Base-by-base conservation (phyloP, 2,797 vertebrate species). In the Parauchenoglanis punctatus region DNA sequence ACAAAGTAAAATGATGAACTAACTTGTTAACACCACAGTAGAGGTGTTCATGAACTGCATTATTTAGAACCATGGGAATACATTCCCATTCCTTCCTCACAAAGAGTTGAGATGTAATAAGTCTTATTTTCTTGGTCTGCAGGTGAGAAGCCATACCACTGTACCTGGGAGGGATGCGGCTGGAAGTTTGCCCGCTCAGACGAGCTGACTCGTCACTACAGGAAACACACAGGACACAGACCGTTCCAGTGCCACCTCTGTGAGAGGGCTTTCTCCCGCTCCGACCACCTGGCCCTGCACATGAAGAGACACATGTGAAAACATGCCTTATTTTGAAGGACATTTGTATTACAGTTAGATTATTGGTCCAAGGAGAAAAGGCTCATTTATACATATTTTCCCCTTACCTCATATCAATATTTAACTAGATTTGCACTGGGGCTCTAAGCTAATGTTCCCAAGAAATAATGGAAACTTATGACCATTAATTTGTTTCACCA, bases 131-230 rank as follows among this genome's bases (percentile, higher is more conserved):
- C 15, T 8, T 83, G 25, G 4, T 91, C 49, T 44, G 4, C 93
- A 98, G 97, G 97, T 81, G 97, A 98, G 87, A 98, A 98, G 89
- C 97, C 97, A 0, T 98, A 98, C 92, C 97, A 98, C 93, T 98
- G 97, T 91, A 98, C 95, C 94, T 98, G 97, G 97, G 97, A 98
- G 86, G 97, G 97, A 89, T 98, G 97, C 72, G 97, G 97, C 76
- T 98, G 97, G 97, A 98, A 98, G 92, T 98, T 98, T 25, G 97
- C 97, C 90, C 92, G 97, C 83, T 98, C 97, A 0, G 97, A 98
- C 0, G 97, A 98, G 93, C 92, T 98, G 78, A 98, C 97, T 25
- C 97, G 97, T 15, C 97, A 98, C 92, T 99, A 97, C 93, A 94
- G 97, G 84, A 99, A 99, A 88, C 97, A 99, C 95, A 99, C 97